A percentile compares a stretch with the other conserved stretches of the same genome.
Evolutionary conservation across 1,140 invertebrate genomes (phyloP).

Genomic region (Helicorthomorpha holstii): DNA sequence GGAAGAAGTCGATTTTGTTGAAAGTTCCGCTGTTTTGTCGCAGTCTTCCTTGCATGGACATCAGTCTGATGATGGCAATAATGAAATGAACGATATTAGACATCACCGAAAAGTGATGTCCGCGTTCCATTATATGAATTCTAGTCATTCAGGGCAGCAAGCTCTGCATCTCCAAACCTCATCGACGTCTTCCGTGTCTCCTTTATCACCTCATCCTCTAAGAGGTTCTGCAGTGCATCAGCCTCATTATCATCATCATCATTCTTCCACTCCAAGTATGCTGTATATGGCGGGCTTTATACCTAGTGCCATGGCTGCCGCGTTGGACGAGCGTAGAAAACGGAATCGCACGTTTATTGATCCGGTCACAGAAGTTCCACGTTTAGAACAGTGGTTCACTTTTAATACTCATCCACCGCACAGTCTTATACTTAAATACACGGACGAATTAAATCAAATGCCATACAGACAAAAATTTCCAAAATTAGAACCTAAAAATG

Average conservation of each 20-base stretch:
- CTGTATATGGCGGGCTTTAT: conserved; percentile 84
- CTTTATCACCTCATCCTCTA: neutral
- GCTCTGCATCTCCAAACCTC: neutral
- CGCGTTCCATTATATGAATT: conserved; percentile 14
- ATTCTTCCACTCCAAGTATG: conserved; percentile 42
- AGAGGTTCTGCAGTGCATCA: neutral
- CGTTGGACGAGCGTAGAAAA: conserved; percentile 67
- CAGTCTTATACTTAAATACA: conserved; percentile 90
- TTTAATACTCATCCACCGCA: conserved; percentile 94
- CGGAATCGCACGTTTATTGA: conserved; percentile 97
- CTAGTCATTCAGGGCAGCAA: conserved; percentile 12
- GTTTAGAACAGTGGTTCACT: conserved; percentile 92
- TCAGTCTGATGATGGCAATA: neutral
- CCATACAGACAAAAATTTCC: conserved; percentile 88
- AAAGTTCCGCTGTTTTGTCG: too few relatives aligned
- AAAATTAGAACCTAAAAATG: conserved; percentile 88
- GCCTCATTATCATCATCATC: conserved; percentile 9
- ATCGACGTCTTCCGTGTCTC: neutral
- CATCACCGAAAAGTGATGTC: conserved; percentile 10
- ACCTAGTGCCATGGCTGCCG: conserved; percentile 31
- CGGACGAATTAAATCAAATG: conserved; percentile 82
- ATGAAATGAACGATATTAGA: neutral
- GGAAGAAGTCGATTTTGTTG: conserved; percentile 2
- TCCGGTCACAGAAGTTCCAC: conserved; percentile 90
- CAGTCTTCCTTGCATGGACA: neutral